Base-by-base conservation (phyloP, 2,797 vertebrate genomes). In the Iguana delicatissima region DNA sequence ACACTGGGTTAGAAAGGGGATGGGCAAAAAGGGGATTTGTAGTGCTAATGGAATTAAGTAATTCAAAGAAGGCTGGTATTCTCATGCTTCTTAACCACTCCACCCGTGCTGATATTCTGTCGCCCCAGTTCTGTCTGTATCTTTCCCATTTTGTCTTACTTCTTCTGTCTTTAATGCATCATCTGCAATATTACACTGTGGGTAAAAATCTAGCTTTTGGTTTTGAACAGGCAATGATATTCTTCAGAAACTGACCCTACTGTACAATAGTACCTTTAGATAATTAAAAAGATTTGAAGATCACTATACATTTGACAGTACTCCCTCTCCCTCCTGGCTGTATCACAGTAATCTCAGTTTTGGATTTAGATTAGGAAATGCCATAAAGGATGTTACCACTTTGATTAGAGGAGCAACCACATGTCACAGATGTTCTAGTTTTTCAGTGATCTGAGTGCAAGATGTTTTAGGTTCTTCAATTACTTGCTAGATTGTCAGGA, bases 1-100 rank as follows among this genome's bases (percentile, higher is more conserved):
- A 8, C 64, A 24, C 3, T 32, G 7, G 8, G 0, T 0, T 38
- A 83, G 76, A 2, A 59, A 84, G 57, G 52, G 69, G 73, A n/a
- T 59, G 20, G 67, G 77, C 4, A n/a, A n/a, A 4, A 72, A 73
- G 4, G 52, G 67, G 29, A 32, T 69, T 32, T 67, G 76, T 35
- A 89, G 76, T 0, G 0, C 0, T 6, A 62, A 18, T 14, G n/a
- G 6, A 62, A 35, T 32, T 0, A 55, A 73, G 4, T 18, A 62
- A 20, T 74, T 64, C 55, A 84, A 59, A 4, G 50, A 22, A 7
- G 57, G 52, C 1, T 20, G 16, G 14, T 55, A 16, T 86, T 72
- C 50, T 46, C 50, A 55, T 38, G 16, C 74, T 32, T 79, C 29
- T 50, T 72, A 59, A 3, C 67, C 67, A 32, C 67, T 10, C 29